Evolutionary conservation across 1,140 invertebrate genomes (phyloP), one percentile per base, ranked within the genome.

Genomic region (Coptotermes formosanus): DNA sequence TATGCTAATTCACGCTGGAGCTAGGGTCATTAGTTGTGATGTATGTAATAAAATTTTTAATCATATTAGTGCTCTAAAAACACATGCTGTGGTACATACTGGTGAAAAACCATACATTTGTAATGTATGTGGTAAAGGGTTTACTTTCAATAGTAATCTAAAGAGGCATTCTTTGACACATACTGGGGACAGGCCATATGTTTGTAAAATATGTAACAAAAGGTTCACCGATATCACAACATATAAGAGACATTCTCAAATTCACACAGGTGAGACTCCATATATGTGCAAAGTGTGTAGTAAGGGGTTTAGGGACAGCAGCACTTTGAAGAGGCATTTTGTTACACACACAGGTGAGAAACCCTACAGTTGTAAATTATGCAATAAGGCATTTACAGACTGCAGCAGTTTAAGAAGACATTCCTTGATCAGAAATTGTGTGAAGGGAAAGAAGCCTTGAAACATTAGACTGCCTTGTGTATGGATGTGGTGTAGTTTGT

Each of bases 321-420:
- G 38, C 19, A 82, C 82, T 38, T n/a, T 82, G 19, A 82, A 82
- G 38, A 43, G 82, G 32, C 82, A 82, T 32, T 82, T 82, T 82
- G 82, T 82, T 23, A 82, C 82, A 30, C 82, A 82, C 19, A 82
- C 38, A 30, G 82, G 82, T 44, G 82, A 82, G 38, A 82, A 82
- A 82, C 82, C 82, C 1, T 82, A 44, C 25, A 44, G 23, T 23
- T 82, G 82, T 38, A 82, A 43, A 8, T 23, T 45, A 11, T 82
- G 82, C 44, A 45, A n/a, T 44, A 45, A 43, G 32, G 21, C 82
- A 82, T 82, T 82, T 82, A 43, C 38, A 38, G 38, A 82, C 21
- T 43, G 82, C 19, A 82, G 82, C 32, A 43, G 44, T 82, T 32
- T 82, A 16, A 82, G 44, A 32, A 44, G 44, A 43, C 82, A 82